Base-by-base conservation (phyloP, 2,888 invertebrate genomes). In the Acronicta leporina region DNA sequence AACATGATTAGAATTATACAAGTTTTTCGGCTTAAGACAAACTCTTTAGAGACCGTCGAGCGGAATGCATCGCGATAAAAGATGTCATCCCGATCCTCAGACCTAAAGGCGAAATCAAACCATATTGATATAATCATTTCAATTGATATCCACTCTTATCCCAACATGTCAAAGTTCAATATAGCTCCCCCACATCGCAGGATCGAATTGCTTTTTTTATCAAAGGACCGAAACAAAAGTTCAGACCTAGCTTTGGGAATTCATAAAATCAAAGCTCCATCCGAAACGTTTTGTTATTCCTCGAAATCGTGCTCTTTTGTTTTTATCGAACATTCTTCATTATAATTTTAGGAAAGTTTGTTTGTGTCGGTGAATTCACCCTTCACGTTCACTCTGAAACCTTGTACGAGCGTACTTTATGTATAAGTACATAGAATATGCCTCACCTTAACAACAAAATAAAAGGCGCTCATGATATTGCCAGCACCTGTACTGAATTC, bases 1-100 rank as follows among this genome's bases (percentile, higher is more conserved):
- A 52, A 68, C 42, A 44, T 46, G 35, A 62, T 56, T 52, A 50
- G 65, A 20, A 20, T 20, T 68, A 69, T 68, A 68, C 59, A 51
- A 69, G 73, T 77, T 68, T 62, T 60, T 86, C 83, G 84, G 84
- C 85, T 85, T 75, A 83, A 83, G 81, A 83, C 79, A 86, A 87
- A 84, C 86, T 87, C 80, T 61, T 67, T 87, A 87, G 88, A 90
- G 87, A 88, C 86, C 85, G 84, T 80, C 75, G 84, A 86, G 84
- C 82, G 90, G 92, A 93, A 93, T 92, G 91, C 90, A 90, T 92
- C 90, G 88, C 88, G 92, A 94, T 94, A 92, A 92, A 92, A 87
- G 91, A 93, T 93, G 92, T 93, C 93, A 93, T 92, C 92, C 91
- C 88, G 89, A 92, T 90, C 89, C 88, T 85, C 84, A 83, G 87